Conservation (phyloP, 2,888 invertebrate genomes). For the Napeogenes inachia region DNA sequence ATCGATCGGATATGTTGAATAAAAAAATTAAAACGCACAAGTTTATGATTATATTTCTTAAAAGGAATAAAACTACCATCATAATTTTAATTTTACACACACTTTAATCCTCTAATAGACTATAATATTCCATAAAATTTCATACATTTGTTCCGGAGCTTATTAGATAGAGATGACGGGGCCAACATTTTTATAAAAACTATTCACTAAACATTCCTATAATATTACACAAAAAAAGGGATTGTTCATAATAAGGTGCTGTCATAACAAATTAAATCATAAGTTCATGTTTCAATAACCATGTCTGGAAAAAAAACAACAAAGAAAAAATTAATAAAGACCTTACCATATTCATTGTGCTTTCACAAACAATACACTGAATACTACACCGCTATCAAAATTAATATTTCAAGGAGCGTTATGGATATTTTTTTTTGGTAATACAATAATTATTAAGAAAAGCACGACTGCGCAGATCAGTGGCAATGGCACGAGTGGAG, state of each 20-base stretch:
- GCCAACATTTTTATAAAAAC: conserved; percentile 21
- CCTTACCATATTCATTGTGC: conserved; percentile 74
- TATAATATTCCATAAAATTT: conserved; percentile 51
- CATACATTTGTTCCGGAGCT: conserved; percentile 35
- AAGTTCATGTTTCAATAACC: conserved; percentile 67
- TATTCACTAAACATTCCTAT: conserved; percentile 27
- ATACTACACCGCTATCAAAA: conserved; percentile 52
- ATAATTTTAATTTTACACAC: neutral
- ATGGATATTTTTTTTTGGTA: conserved; percentile 43
- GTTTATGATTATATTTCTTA: conserved; percentile 5
- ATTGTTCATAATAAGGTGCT: conserved; percentile 58
- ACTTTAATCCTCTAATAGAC: neutral
- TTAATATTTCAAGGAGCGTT: conserved; percentile 50
- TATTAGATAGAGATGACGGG: conserved; percentile 8
- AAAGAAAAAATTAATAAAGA: conserved; percentile 54
- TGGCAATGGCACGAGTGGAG: conserved; percentile 60
- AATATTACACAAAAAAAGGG: conserved; percentile 39
- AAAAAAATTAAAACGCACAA: conserved; percentile 28
- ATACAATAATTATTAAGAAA: conserved; percentile 45
- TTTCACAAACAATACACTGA: conserved; percentile 61
- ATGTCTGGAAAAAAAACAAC: conserved; percentile 46
- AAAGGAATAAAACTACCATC: neutral
- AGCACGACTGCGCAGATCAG: conserved; percentile 63
- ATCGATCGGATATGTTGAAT: conserved; percentile 61
- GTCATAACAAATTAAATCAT: conserved; percentile 77